phyloP scores from a whole-genome alignment of 2,113 vertebrate genomes.

The Sphaerodactylus townsendi region DNA sequence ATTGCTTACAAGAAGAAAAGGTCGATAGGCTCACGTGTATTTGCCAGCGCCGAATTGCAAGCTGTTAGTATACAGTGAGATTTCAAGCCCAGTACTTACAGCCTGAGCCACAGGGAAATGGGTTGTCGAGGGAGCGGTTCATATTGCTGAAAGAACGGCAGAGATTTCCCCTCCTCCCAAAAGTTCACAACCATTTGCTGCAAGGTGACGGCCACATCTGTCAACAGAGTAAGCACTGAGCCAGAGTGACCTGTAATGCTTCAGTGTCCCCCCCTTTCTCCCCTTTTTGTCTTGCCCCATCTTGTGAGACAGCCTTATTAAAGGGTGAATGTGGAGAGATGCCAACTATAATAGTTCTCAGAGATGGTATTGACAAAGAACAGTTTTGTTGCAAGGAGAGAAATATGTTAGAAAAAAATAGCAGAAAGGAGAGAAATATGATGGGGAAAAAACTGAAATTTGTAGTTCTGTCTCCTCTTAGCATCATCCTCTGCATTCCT shows the following conservation, averaged over 20 bases:
- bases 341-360: not conserved
- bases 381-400: not conserved
- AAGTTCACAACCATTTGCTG: constrained; percentile 25
- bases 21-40: constrained; percentile 55
- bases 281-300: not conserved
- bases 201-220: constrained; percentile 37
- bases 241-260: not conserved
- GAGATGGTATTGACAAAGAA: not conserved
- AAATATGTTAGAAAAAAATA: not conserved
- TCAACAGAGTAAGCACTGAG: not conserved
- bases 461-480: too few relatives aligned
- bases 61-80: constrained; percentile 65
- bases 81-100: constrained; percentile 60
- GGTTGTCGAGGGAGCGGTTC: constrained; percentile 57
- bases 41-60: constrained; percentile 60
- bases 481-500: too few relatives aligned
- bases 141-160: constrained; percentile 55
- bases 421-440: not conserved
- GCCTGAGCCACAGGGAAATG: constrained; percentile 59
- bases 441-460: not conserved
- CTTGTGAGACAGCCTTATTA: not conserved
- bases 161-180: not conserved
- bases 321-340: not conserved
- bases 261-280: not conserved
- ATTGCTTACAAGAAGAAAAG: constrained; percentile 47